phyloP scores from a whole-genome alignment of 1,140 invertebrate genomes.

The Homalodisca vitripennis region DNA sequence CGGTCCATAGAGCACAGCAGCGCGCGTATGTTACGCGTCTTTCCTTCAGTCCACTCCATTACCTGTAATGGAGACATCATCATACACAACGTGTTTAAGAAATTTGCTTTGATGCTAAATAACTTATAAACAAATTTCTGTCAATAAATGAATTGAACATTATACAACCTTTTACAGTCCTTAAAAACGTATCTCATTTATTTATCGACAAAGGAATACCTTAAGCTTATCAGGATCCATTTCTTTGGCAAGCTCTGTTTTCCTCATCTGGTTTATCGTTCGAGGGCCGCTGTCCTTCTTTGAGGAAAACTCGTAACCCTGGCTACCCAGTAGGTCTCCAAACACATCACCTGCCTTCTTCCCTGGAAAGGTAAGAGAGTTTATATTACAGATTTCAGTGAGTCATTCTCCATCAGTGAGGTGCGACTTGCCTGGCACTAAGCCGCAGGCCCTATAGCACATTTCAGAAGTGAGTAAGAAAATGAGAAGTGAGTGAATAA shows the following conservation, averaged over 20 bases:
- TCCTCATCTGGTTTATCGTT: slow-evolving; percentile 91
- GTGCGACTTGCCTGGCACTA: too few relatives aligned
- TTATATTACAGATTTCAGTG: too few relatives aligned
- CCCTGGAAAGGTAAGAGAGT: slow-evolving; percentile 20
- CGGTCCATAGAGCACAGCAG: slow-evolving; percentile 91
- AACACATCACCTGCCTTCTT: slow-evolving; percentile 70
- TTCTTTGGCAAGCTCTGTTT: slow-evolving; percentile 78
- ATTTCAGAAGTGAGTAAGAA: too few relatives aligned
- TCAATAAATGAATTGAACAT: slow-evolving; percentile 1
- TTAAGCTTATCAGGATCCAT: slow-evolving; percentile 92
- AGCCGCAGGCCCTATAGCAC: too few relatives aligned
- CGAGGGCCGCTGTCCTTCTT: slow-evolving; percentile 76
- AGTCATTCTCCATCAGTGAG: too few relatives aligned
- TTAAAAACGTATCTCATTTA: too few relatives aligned
- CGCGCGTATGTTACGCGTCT: slow-evolving; percentile 94
- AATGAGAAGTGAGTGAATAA: too few relatives aligned
- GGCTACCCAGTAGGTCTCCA: slow-evolving; percentile 84
- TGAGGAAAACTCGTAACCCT: slow-evolving; percentile 76
- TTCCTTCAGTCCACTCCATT: slow-evolving; percentile 87
- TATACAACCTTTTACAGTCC: too few relatives aligned
- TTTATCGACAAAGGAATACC: too few relatives aligned
- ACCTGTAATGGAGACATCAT: slow-evolving; percentile 51
- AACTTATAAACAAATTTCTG: neutral
- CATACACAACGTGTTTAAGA: slow-evolving; percentile 24
- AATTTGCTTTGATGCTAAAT: too few relatives aligned